phyloP scores from a whole-genome alignment of 2,888 invertebrate species.

The Dexiosoma caninum region DNA sequence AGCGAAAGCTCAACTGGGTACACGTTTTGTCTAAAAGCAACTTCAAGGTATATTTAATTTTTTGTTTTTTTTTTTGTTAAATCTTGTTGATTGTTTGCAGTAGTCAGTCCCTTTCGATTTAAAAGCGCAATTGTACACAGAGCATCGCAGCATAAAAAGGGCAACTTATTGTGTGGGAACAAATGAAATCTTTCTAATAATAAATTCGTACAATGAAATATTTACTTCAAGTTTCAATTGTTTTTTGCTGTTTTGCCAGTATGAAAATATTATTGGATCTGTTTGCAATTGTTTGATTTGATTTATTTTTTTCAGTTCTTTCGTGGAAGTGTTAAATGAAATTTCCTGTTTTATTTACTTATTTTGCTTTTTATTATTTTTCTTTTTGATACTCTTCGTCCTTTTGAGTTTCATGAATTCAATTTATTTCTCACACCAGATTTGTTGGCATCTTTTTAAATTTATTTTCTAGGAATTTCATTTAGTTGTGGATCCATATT shows the following conservation, averaged over 20 bases:
- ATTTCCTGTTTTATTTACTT: conserved; percentile 52
- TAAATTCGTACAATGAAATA: conserved; percentile 26
- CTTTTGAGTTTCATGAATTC: neutral
- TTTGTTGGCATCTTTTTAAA: neutral
- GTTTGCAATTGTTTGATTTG: conserved; percentile 16
- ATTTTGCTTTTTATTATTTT: neutral
- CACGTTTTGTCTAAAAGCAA: conserved; percentile 21
- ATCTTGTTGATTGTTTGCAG: conserved; percentile 29
- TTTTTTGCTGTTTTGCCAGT: conserved; percentile 19
- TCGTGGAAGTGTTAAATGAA: conserved; percentile 59
- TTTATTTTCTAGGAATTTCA: conserved; percentile 45
- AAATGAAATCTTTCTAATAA: conserved; percentile 52
- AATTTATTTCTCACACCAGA: conserved; percentile 46
- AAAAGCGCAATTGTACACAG: conserved; percentile 30
- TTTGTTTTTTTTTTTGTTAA: neutral
- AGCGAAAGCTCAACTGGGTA: conserved; percentile 25
- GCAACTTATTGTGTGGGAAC: conserved; percentile 57
- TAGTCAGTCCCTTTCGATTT: conserved; percentile 50
- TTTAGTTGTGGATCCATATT: neutral
- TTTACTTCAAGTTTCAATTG: conserved; percentile 27
- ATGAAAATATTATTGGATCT: conserved; percentile 22
- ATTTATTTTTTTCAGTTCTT: conserved; percentile 44
- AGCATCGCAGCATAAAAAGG: conserved; percentile 49
- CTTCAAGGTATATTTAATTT: conserved; percentile 18
- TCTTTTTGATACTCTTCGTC: too few relatives aligned